Evolutionary conservation across 2,888 invertebrate genomes (phyloP).

Genomic region (Oegoconia quadripuncta): DNA sequence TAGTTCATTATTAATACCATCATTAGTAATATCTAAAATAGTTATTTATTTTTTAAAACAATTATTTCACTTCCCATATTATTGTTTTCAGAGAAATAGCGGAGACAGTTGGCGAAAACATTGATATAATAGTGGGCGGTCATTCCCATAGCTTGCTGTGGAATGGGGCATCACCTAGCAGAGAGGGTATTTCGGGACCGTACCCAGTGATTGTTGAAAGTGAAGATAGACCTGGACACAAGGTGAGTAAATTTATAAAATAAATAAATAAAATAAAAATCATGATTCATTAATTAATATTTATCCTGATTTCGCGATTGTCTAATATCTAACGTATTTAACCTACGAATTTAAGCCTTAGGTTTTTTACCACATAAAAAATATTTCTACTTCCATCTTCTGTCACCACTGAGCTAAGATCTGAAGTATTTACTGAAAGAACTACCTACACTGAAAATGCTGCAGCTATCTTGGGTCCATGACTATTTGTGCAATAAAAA

Average conservation of each 20-base stretch:
- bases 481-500: too few relatives aligned
- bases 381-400: background rate
- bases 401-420: background rate
- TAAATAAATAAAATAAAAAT: background rate
- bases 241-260: conserved; percentile 33
- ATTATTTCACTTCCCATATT: too few relatives aligned
- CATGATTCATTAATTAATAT: too few relatives aligned
- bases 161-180: conserved; percentile 75
- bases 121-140: conserved; percentile 90
- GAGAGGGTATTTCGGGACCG: conserved; percentile 77
- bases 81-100: conserved; percentile 79
- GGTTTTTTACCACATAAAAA: background rate
- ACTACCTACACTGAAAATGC: too few relatives aligned
- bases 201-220: conserved; percentile 82
- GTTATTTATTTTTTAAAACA: too few relatives aligned
- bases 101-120: conserved; percentile 78
- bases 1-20: too few relatives aligned
- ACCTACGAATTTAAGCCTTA: too few relatives aligned
- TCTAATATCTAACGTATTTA: too few relatives aligned
- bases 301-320: too few relatives aligned
- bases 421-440: too few relatives aligned
- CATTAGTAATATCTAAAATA: too few relatives aligned
- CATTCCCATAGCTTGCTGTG: conserved; percentile 90
- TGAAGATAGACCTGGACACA: conserved; percentile 41
- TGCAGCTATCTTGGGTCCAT: too few relatives aligned